phyloP scores from a whole-genome alignment of 1,140 invertebrate species.

The Zaprionus kolodkinae region DNA sequence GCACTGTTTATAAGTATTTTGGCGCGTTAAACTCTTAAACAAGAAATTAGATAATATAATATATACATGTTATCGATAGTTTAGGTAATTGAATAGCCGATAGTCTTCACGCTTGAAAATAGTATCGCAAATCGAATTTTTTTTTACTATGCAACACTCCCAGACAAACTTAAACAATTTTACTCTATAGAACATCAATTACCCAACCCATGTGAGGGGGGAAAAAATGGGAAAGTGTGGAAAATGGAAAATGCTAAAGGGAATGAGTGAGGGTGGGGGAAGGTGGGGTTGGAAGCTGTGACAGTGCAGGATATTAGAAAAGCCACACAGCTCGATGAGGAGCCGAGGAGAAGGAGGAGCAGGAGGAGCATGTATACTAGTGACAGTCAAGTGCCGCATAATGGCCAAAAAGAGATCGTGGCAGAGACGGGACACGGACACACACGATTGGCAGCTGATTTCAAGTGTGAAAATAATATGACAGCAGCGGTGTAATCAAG shows the following conservation, averaged over 20 bases:
- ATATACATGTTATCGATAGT: too few relatives aligned
- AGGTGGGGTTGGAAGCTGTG: not conserved
- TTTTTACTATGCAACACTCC: not conserved
- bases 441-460: slow-evolving; percentile 46
- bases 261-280: not conserved
- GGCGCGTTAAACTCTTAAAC: too few relatives aligned
- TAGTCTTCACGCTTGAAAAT: too few relatives aligned
- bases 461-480: slow-evolving; percentile 82
- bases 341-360: too few relatives aligned
- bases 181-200: slow-evolving; percentile 44
- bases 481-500: slow-evolving; percentile 70
- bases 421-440: slow-evolving; percentile 27
- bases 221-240: not conserved
- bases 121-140: too few relatives aligned
- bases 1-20: too few relatives aligned
- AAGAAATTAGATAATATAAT: too few relatives aligned
- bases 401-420: slow-evolving; percentile 59
- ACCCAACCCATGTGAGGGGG: slow-evolving; percentile 34
- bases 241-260: not conserved
- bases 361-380: too few relatives aligned
- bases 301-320: slow-evolving; percentile 61
- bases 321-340: slow-evolving; percentile 36
- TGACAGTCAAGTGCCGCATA: slow-evolving; percentile 71
- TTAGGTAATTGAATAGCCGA: too few relatives aligned
- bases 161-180: not conserved